These are phyloP conservation scores for Drosophila helvetica DNA, from an alignment of 2,888 invertebrate genomes.

Conservation along the genomic window DNA sequence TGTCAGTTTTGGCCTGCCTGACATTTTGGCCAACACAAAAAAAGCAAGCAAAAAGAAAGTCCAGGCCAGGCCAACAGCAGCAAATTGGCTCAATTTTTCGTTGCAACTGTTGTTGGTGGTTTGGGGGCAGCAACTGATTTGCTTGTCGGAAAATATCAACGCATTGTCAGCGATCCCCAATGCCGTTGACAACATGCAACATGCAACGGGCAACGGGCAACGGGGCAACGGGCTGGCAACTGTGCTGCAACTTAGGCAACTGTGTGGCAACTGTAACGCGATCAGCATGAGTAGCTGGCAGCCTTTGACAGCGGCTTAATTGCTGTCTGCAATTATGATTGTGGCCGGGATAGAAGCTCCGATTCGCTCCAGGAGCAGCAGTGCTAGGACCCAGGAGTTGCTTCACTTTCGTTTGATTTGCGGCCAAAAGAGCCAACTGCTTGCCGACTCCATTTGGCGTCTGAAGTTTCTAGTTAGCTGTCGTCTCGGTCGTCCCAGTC, in stretches of 20 bases:
- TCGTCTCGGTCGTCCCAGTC: not conserved
- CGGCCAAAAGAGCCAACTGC: conserved; percentile 46
- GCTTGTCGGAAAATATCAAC: conserved; percentile 80
- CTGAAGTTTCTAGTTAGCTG: conserved; percentile 4
- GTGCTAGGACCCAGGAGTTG: conserved; percentile 11
- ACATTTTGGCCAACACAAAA: conserved; percentile 45
- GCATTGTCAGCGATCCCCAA: conserved; percentile 73
- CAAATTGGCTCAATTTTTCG: conserved; percentile 69
- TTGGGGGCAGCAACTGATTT: conserved; percentile 57
- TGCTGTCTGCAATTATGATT: conserved; percentile 77
- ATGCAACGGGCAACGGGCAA: conserved; percentile 38
- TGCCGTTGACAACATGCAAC: conserved; percentile 66
- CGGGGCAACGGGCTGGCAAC: conserved; percentile 43
- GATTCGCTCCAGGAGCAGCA: conserved; percentile 1
- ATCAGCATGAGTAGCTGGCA: conserved; percentile 72
- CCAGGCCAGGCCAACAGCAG: conserved; percentile 38
- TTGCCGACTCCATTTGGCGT: conserved; percentile 60
- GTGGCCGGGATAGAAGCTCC: conserved; percentile 64
- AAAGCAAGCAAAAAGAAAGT: conserved; percentile 73
- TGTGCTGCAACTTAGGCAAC: conserved; percentile 48
- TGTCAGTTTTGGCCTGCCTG: conserved; percentile 64
- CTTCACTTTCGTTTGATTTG: conserved; percentile 73
- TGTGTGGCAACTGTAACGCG: conserved; percentile 72
- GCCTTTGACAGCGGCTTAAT: conserved; percentile 73
- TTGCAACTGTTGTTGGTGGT: conserved; percentile 31